phyloP scores from a whole-genome alignment of 2,113 vertebrate genomes.

The Natator depressus region DNA sequence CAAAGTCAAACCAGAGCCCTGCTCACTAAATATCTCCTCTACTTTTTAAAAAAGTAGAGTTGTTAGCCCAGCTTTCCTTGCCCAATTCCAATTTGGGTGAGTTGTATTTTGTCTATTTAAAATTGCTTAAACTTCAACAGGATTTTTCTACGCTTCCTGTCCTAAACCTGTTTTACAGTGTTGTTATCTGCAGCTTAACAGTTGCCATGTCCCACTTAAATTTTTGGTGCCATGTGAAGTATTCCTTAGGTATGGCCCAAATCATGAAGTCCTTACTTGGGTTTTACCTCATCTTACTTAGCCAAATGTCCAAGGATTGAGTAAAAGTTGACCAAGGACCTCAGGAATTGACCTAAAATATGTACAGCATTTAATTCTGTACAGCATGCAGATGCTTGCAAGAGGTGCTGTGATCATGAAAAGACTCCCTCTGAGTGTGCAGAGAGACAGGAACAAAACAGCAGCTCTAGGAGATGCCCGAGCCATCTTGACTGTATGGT shows the following conservation, averaged over 20 bases:
- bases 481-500: neutral
- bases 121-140: accelerated
- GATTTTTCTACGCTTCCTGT: neutral
- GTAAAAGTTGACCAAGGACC: neutral
- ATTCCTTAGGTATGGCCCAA: accelerated
- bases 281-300: accelerated
- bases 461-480: neutral
- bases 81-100: neutral
- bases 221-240: neutral
- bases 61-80: neutral
- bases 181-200: accelerated
- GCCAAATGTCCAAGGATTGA: neutral
- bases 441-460: neutral
- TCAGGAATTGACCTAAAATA: neutral
- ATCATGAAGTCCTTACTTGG: neutral
- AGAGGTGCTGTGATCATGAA: neutral
- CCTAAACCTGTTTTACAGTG: neutral
- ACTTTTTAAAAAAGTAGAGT: neutral
- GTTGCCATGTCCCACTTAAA: accelerated
- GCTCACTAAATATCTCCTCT: neutral
- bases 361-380: neutral
- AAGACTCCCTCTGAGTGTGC: neutral
- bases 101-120: neutral
- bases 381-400: neutral
- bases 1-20: accelerated